These are phyloP conservation scores for Agrenia bidenticulata DNA, from an alignment of 2,888 invertebrate species.

Conservation along the genomic window DNA sequence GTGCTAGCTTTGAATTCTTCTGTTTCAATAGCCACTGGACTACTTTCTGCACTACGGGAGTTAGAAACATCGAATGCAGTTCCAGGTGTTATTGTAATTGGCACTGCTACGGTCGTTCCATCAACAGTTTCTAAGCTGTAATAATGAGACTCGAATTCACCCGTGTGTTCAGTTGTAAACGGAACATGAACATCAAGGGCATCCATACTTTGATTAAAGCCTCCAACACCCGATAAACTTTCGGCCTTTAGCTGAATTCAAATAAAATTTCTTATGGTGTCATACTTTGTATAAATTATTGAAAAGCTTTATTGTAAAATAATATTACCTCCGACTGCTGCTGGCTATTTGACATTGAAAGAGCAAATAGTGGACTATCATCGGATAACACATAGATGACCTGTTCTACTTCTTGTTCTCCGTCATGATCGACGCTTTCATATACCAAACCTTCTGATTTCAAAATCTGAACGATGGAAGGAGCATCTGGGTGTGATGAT, in stretches of 20 bases:
- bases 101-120: constrained; percentile 23
- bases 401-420: constrained; percentile 22
- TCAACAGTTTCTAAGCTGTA: constrained; percentile 30
- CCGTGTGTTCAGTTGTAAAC: background rate
- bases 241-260: background rate
- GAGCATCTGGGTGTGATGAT: background rate
- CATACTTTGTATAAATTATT: too few relatives aligned
- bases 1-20: too few relatives aligned
- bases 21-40: too few relatives aligned
- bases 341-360: constrained; percentile 24
- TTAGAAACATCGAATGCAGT: too few relatives aligned
- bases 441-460: constrained; percentile 29
- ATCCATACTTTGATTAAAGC: constrained; percentile 16
- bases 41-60: too few relatives aligned
- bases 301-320: too few relatives aligned
- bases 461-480: constrained; percentile 39
- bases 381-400: constrained; percentile 40
- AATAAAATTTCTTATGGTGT: too few relatives aligned
- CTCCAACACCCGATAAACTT: constrained; percentile 9
- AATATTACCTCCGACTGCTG: constrained; percentile 19
- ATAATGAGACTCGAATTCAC: constrained; percentile 28
- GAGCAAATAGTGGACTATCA: constrained; percentile 32
- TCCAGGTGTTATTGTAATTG: constrained; percentile 7
- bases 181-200: background rate
- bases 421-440: background rate